Base-by-base conservation (phyloP, 2,797 vertebrate genomes). In the Florisuga fusca region DNA sequence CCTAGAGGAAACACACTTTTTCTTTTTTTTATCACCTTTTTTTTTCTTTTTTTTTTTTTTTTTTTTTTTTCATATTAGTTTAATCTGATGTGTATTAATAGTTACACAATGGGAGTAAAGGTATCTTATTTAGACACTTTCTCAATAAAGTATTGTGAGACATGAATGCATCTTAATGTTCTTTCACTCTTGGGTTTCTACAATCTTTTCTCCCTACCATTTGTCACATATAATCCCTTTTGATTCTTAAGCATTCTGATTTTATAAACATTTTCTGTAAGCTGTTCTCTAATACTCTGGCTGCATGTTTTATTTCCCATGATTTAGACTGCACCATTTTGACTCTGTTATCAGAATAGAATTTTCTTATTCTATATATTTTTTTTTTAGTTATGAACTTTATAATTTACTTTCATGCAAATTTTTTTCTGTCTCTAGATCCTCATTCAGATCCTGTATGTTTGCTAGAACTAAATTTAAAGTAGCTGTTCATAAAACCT, bases 51-150 rank as follows among this genome's bases (percentile, higher is more conserved):
- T 15, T 15, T 25, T 17, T 12, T 12, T 12, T 17, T 12, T 7
- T 12, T 29, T 9, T 15, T 33, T 11, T 54, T 66, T 61, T 76
- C 5, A 31, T 69, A 66, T 57, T 25, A 84, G 11, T 48, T 84
- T 72, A 82, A 64, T 84, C 36, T 72, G 19, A 27, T 68, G 41
- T 34, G 84, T 89, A 50, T 64, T 63, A 82, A 27, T 29, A 87
- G 11, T 72, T 41, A 59, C 5, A 34, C 3, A 81, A 12, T 1
- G 5, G 12, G 21, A 84, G 11, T 23, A 27, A 53, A 89, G 61
- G 13, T 73, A 50, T 46, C 20, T 27, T 89, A 72, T 84, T 50
- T 57, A 79, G 50, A 4, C 10, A 76, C 4, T 46, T 82, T 62
- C 51, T 87, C 33, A 46, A 29, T 9, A 46, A 89, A 91, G 13